Evolutionary conservation across 2,113 vertebrate species (phyloP).

Genomic region (Hipposideros armiger): DNA sequence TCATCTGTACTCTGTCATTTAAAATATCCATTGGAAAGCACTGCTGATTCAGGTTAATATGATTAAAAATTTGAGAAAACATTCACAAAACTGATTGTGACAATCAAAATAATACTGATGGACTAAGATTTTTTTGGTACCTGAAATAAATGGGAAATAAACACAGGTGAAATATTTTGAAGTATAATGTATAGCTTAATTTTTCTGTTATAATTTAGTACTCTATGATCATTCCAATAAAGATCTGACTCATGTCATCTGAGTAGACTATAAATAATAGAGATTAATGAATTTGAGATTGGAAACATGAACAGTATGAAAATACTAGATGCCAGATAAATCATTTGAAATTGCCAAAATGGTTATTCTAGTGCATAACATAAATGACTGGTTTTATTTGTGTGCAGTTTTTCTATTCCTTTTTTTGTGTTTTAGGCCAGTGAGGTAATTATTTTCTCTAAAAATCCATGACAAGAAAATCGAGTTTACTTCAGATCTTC

Average conservation of each 20-base stretch:
- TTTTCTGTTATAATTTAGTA: conserved; percentile 54
- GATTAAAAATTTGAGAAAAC: conserved; percentile 33
- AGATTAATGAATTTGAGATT: conserved; percentile 61
- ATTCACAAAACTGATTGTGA: not conserved
- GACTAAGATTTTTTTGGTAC: conserved; percentile 11
- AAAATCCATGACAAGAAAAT: conserved; percentile 7
- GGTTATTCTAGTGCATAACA: not conserved
- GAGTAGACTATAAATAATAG: conserved; percentile 53
- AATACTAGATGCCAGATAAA: conserved; percentile 36
- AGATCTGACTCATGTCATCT: not conserved
- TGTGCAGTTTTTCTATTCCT: conserved; percentile 19
- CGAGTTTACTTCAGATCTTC: conserved; percentile 24
- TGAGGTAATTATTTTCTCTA: conserved; percentile 53
- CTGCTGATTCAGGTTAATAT: not conserved
- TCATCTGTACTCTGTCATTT: not conserved
- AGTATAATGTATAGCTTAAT: conserved; percentile 35
- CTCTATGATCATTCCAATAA: conserved; percentile 50
- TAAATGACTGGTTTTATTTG: conserved; percentile 50
- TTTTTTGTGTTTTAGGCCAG: conserved; percentile 27
- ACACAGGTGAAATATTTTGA: conserved; percentile 11
- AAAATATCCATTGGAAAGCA: not conserved
- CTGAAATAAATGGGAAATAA: conserved; percentile 42
- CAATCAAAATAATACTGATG: not conserved
- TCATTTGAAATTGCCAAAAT: conserved; percentile 20
- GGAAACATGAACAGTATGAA: conserved; percentile 49